Evolutionary conservation across 2,888 invertebrate genomes (phyloP).

Genomic region (Arrhopalites spinosus): DNA sequence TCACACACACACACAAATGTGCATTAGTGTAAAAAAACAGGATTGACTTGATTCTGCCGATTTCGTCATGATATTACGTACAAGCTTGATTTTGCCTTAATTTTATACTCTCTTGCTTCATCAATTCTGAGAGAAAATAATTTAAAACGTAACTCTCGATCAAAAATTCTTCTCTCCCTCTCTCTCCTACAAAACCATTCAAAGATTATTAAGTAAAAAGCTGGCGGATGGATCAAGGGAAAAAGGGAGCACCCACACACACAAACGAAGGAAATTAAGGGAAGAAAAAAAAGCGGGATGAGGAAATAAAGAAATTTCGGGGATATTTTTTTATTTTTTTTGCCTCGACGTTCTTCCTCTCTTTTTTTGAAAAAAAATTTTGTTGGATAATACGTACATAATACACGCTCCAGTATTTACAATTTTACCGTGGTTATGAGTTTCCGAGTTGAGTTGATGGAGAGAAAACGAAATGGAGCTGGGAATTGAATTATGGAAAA

Average conservation of each 20-base stretch:
- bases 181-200: background rate
- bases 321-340: background rate
- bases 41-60: too few species aligned
- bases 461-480: conserved; percentile 15
- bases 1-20: too few species aligned
- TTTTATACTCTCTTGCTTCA: too few species aligned
- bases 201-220: too few species aligned
- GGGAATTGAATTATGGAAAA: conserved; percentile 28
- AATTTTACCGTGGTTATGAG: too few species aligned
- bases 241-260: background rate
- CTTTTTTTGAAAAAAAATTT: background rate
- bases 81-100: too few species aligned
- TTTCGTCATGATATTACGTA: too few species aligned
- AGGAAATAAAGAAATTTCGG: background rate
- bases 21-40: too few species aligned
- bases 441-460: background rate
- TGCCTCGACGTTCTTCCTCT: background rate
- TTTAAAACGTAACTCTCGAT: too few species aligned
- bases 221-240: too few species aligned
- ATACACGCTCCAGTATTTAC: background rate
- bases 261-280: conserved; percentile 13
- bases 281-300: background rate
- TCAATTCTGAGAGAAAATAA: too few species aligned
- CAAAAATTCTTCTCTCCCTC: background rate
- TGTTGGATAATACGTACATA: background rate